A percentile compares a stretch with the other conserved stretches of the same genome.
Conservation (phyloP, 2,888 invertebrate species). For the Trilocha varians region DNA sequence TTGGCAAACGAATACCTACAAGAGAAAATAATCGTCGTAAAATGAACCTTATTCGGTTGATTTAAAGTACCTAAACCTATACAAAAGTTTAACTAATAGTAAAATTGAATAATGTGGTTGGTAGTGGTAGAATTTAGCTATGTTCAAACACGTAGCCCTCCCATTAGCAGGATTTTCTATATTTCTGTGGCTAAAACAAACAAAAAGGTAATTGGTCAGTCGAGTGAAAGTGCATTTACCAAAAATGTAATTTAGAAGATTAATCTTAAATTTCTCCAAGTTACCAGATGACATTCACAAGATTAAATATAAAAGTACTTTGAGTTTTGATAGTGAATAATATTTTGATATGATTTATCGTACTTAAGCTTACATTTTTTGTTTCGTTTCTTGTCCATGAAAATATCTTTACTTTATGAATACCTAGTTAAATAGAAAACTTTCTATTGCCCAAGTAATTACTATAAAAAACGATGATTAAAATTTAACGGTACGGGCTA, state of each 20-base stretch:
- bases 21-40: constrained; percentile 3
- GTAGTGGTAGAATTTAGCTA: background rate
- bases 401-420: too few relatives aligned
- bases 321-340: background rate
- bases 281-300: constrained; percentile 9
- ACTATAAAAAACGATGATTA: too few relatives aligned
- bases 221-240: constrained; percentile 17
- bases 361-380: too few relatives aligned
- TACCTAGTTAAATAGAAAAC: too few relatives aligned
- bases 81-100: background rate
- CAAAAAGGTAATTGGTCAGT: constrained; percentile 5
- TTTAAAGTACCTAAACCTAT: background rate
- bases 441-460: too few relatives aligned
- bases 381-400: too few relatives aligned
- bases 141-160: background rate
- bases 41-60: background rate
- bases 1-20: constrained; percentile 35
- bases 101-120: background rate
- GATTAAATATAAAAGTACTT: constrained; percentile 2
- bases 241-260: constrained; percentile 13
- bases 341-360: background rate
- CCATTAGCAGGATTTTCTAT: constrained; percentile 9
- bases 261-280: constrained; percentile 15
- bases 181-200: constrained; percentile 10
- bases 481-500: too few relatives aligned